Percentiles rank a stretch among this genome's conserved stretches.
Conservation (phyloP, 2,888 invertebrate species). For the Melieria omissa region DNA sequence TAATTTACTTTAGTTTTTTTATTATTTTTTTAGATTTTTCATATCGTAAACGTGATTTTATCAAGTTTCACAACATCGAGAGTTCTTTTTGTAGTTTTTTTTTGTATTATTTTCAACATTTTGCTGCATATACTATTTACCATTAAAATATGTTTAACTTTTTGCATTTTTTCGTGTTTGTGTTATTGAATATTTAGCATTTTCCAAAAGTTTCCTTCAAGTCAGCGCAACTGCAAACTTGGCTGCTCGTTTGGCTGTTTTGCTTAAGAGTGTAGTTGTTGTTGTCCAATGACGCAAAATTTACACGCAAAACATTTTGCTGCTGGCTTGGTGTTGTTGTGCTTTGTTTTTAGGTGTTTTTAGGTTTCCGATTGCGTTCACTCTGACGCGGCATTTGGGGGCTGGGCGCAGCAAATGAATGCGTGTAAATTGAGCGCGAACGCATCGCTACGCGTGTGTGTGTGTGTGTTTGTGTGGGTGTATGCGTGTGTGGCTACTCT, state of each 20-base stretch:
- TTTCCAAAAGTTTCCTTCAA: too few species aligned
- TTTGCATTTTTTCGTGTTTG: conserved; percentile 22
- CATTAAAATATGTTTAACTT: conserved; percentile 39
- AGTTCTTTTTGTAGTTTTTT: conserved; percentile 54
- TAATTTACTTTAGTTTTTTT: conserved; percentile 38
- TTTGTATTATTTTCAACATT: conserved; percentile 35
- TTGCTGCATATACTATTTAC: conserved; percentile 9
- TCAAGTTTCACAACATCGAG: conserved; percentile 67
- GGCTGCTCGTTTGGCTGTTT: too few species aligned
- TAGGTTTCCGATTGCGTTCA: too few species aligned
- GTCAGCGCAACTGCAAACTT: too few species aligned
- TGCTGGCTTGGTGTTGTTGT: conserved; percentile 24
- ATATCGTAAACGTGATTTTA: conserved; percentile 61
- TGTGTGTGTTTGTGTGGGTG: conserved; percentile 3
- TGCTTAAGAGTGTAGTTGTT: background rate
- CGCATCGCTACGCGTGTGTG: background rate
- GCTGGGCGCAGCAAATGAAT: too few species aligned
- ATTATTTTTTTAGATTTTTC: conserved; percentile 40
- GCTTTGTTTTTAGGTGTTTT: conserved; percentile 19
- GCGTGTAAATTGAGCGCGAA: too few species aligned
- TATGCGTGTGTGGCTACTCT: background rate
- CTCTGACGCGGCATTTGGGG: too few species aligned
- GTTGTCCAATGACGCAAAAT: conserved; percentile 31
- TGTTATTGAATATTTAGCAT: too few species aligned
- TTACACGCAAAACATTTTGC: conserved; percentile 28